Percentiles rank a stretch among this genome's conserved stretches.
Evolutionary conservation across 2,797 vertebrate genomes (phyloP).

Genomic region (Rhabdomys pumilio): DNA sequence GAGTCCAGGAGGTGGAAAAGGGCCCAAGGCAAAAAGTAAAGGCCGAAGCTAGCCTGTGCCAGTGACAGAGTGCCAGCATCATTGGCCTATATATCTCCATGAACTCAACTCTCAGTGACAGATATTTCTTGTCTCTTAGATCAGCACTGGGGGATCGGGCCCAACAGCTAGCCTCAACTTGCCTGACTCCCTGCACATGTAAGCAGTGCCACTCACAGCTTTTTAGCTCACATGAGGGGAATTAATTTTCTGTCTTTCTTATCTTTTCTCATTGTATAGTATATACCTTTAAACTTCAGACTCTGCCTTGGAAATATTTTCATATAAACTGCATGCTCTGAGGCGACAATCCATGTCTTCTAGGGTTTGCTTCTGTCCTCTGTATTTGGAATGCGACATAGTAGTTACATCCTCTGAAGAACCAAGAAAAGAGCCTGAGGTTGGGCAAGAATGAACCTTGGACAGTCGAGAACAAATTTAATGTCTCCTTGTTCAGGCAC

Average conservation of each 20-base stretch:
- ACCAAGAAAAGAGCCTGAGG: neutral
- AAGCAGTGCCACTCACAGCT: neutral
- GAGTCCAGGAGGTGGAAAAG: constrained; percentile 60
- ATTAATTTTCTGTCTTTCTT: neutral
- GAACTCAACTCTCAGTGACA: neutral
- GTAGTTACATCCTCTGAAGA: neutral
- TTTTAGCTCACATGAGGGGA: constrained; percentile 22
- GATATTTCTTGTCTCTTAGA: neutral
- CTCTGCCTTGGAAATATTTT: neutral
- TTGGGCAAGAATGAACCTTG: neutral
- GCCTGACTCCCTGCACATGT: neutral
- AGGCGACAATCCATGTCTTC: neutral
- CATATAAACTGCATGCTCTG: neutral
- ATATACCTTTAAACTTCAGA: neutral
- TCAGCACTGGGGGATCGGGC: neutral
- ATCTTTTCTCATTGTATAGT: neutral
- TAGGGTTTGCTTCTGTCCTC: neutral
- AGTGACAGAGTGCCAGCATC: neutral
- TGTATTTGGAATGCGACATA: neutral
- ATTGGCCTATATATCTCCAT: neutral
- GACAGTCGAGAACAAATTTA: neutral
- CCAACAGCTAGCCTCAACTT: neutral
- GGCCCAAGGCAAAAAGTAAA: constrained; percentile 80
- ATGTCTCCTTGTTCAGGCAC: neutral
- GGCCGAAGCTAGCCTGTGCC: neutral